A percentile compares a stretch with the other conserved stretches of the same genome.
phyloP scores from a whole-genome alignment of 1,140 invertebrate species.

The Eumaeus atala region DNA sequence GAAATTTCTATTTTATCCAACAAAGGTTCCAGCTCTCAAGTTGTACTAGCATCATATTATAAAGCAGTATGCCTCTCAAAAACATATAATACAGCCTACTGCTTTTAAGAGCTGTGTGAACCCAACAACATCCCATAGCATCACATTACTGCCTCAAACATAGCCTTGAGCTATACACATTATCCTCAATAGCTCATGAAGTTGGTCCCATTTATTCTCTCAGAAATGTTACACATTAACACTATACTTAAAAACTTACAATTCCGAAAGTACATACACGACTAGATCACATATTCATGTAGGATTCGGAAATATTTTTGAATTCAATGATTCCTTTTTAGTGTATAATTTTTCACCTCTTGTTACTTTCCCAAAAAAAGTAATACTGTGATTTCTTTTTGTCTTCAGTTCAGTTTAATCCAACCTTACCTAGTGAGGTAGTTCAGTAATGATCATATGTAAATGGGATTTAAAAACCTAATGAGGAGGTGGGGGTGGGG shows the following conservation, averaged over 20 bases:
- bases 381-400: conserved; percentile 15
- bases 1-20: conserved; percentile 5
- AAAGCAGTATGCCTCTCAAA: conserved; percentile 62
- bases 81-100: conserved; percentile 69
- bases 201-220: conserved; percentile 68
- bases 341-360: background rate
- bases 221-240: conserved; percentile 53
- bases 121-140: conserved; percentile 40
- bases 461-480: conserved; percentile 36
- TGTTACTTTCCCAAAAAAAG: conserved; percentile 37
- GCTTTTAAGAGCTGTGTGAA: conserved; percentile 53
- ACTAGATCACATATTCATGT: conserved; percentile 73
- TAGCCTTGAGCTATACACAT: conserved; percentile 29
- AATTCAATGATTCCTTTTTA: conserved; percentile 34
- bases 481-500: conserved; percentile 63
- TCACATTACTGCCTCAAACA: conserved; percentile 35
- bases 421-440: conserved; percentile 70
- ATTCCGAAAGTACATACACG: conserved; percentile 74
- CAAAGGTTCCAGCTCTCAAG: conserved; percentile 37
- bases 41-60: conserved; percentile 54
- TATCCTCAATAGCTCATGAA: conserved; percentile 47
- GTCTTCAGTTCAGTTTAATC: conserved; percentile 45
- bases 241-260: conserved; percentile 69
- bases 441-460: conserved; percentile 53
- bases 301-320: conserved; percentile 73